phyloP scores from a whole-genome alignment of 2,113 vertebrate species.

The Oriolus oriolus region DNA sequence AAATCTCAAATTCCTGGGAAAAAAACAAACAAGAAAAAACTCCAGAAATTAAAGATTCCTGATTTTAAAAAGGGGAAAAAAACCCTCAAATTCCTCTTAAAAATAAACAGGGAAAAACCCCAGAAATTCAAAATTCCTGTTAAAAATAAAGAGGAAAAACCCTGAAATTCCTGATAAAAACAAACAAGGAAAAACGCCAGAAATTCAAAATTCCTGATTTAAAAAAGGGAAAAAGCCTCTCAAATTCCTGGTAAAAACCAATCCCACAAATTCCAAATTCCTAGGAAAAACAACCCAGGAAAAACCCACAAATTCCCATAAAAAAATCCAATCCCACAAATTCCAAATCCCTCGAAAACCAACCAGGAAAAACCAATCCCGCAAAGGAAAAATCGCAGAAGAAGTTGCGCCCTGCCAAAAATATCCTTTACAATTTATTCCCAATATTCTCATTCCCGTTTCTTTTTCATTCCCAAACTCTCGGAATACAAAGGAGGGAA shows the following conservation, averaged over 20 bases:
- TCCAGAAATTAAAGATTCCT: neutral
- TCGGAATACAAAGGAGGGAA: neutral
- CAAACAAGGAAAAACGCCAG: neutral
- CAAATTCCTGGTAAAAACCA: neutral
- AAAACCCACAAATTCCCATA: neutral
- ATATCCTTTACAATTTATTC: neutral
- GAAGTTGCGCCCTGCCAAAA: neutral
- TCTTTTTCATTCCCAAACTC: neutral
- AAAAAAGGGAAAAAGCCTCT: neutral
- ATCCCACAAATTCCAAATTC: too few species aligned
- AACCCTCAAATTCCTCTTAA: neutral
- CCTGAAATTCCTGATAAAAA: neutral
- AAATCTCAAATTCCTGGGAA: neutral
- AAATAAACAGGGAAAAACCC: too few species aligned
- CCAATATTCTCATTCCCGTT: accelerated
- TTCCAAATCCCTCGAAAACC: neutral
- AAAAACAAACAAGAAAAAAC: neutral
- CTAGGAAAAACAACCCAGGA: neutral
- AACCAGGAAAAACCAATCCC: neutral
- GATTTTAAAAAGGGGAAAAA: neutral
- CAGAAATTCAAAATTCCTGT: too few species aligned
- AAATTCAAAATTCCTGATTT: neutral
- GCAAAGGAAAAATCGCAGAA: neutral
- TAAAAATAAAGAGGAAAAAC: too few species aligned
- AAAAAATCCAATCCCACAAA: neutral